phyloP scores from a whole-genome alignment of 2,797 vertebrate genomes.

The Platalea minor region DNA sequence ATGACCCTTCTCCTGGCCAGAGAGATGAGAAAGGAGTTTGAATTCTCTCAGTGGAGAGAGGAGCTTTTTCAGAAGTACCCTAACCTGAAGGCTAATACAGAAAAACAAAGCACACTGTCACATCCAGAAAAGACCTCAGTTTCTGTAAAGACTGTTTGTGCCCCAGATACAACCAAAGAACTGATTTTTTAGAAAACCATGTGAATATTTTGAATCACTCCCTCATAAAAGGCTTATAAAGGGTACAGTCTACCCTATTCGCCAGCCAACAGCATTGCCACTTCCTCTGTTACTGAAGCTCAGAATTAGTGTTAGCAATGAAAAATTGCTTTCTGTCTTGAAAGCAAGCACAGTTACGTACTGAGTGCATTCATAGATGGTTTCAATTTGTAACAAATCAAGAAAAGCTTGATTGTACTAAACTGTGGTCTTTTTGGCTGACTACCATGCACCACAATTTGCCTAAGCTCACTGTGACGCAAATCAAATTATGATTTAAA shows the following conservation, averaged over 20 bases:
- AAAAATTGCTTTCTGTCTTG: neutral
- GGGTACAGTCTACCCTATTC: neutral
- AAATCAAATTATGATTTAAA: neutral
- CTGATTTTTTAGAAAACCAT: neutral
- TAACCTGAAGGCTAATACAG: neutral
- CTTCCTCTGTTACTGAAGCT: neutral
- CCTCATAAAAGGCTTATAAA: neutral
- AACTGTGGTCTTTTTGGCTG: neutral
- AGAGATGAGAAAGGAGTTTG: neutral
- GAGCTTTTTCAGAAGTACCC: neutral
- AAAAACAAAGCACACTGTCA: neutral
- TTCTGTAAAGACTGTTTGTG: neutral
- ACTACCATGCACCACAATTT: neutral
- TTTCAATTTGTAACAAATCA: neutral
- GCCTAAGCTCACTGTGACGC: neutral
- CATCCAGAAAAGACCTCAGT: neutral
- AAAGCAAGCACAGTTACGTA: neutral
- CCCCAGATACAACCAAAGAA: neutral
- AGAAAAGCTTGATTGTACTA: neutral
- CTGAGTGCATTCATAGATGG: neutral
- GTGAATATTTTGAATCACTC: neutral
- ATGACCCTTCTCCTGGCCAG: neutral
- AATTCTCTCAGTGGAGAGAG: neutral
- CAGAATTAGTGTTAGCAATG: neutral
- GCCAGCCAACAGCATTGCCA: neutral